Evolutionary conservation across 37 sponge, comb jelly and placozoan genomes (phyloP).

Genomic region (Beroe forskalii): DNA sequence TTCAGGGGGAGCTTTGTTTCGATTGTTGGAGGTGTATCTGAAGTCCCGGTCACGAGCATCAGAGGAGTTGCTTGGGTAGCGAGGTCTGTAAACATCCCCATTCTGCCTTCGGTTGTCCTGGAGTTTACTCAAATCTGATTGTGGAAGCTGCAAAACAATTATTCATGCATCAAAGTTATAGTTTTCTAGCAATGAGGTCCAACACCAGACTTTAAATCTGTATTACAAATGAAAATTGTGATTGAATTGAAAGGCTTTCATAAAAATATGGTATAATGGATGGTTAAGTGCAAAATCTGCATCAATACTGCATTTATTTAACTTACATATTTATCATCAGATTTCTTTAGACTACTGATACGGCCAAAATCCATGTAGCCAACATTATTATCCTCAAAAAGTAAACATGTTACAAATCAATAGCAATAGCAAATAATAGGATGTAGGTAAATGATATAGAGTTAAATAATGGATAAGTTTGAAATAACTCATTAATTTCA

Average conservation of each 20-base stretch:
- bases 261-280: not conserved
- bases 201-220: not conserved
- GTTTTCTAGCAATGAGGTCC: not conserved
- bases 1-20: not conserved
- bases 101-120: not conserved
- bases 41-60: not conserved
- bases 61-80: constrained; percentile 55
- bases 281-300: not conserved
- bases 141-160: not conserved
- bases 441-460: too few relatives aligned
- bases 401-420: not conserved
- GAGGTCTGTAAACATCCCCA: constrained; percentile 9
- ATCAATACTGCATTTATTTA: too few relatives aligned
- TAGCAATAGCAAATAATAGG: not conserved
- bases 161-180: not conserved
- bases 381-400: constrained; percentile 29
- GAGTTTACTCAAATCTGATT: not conserved
- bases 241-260: not conserved
- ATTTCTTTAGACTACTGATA: not conserved
- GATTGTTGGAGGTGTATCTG: not conserved
- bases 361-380: not conserved
- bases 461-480: not conserved
- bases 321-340: constrained; percentile 41
- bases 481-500: not conserved
- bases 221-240: too few relatives aligned